These are phyloP conservation scores for Manis javanica DNA, from an alignment of 2,797 vertebrate genomes.

Conservation along the genomic window DNA sequence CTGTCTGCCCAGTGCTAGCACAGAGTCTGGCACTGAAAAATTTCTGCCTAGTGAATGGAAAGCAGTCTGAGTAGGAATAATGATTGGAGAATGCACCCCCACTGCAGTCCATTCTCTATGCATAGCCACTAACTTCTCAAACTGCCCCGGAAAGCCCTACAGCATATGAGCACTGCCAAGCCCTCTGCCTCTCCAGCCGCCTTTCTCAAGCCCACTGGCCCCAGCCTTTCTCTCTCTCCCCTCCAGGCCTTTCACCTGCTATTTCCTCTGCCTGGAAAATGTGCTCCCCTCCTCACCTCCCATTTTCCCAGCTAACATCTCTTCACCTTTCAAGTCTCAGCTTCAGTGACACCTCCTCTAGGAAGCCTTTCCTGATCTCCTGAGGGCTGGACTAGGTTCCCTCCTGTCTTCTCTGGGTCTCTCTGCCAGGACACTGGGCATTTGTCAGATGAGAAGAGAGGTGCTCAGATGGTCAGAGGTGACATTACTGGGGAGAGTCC, in stretches of 20 bases:
- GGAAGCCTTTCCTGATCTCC: background rate
- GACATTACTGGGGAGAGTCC: background rate
- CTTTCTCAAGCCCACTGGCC: background rate
- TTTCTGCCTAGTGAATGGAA: background rate
- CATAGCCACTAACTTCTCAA: background rate
- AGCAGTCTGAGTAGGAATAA: background rate
- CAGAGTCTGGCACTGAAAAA: background rate
- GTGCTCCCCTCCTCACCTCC: background rate
- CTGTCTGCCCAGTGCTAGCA: background rate
- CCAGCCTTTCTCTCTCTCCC: background rate
- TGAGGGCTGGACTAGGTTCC: background rate
- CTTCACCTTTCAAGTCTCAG: slow-evolving; percentile 6
- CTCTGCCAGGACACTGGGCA: background rate
- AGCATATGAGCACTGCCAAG: background rate
- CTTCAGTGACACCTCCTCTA: background rate
- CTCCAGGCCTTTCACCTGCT: background rate
- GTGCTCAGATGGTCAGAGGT: background rate
- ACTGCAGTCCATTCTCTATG: background rate
- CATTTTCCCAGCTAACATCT: background rate
- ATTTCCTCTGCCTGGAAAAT: background rate
- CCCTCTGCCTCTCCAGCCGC: background rate
- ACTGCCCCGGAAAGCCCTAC: background rate
- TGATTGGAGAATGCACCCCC: background rate
- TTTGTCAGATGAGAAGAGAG: slow-evolving; percentile 23
- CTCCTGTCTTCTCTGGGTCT: background rate